Base-by-base conservation (phyloP, 1,140 invertebrate genomes). In the Drosophila albomicans region DNA sequence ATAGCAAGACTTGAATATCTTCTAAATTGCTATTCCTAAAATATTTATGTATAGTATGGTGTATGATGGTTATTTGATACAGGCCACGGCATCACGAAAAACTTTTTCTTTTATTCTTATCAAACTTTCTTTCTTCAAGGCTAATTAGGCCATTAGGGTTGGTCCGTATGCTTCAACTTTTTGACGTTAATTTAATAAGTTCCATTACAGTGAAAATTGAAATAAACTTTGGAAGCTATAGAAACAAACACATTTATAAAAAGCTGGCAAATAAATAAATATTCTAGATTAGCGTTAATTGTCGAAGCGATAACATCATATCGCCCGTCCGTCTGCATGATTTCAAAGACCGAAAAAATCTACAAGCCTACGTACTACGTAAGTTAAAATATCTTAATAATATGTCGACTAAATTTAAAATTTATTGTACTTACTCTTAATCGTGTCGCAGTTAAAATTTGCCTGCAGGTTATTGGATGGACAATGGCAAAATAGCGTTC, bases 401-500 rank as follows among this genome's bases (percentile, higher is more conserved):
- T 4, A 25, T 25, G 20, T 25, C 20, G 20, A 25, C 20, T 25
- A 38, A 38, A 38, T 16, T 11, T n/a, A 2, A 54, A 35, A 15
- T 30, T 11, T 7, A 5, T 57, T 57, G 10, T 64, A 92, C 94
- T 95, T 93, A 96, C 95, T 93, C 95, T 94, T 11, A 96, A 92
- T 78, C 96, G 93, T 7, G 93, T 94, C 1, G 95, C 95, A 1
- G 96, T 96, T 32, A 96, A 92, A 74, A 96, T 96, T 78, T 96
- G 95, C 77, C 96, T 96, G 86, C 96, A 96, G 2, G 95, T 95
- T 66, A 97, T 96, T 5, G 96, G 96, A 91, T 97, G 96, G 71
- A 97, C 95, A 49, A 97, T 97, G 58, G 96, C 96, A 71, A 97
- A 94, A 82, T 97, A 97, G 66, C 96, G 93, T 82, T 97, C 96